Evolutionary conservation across 2,888 invertebrate species (phyloP), one percentile per base, ranked within the genome.

Genomic region (Orthosia gracilis): DNA sequence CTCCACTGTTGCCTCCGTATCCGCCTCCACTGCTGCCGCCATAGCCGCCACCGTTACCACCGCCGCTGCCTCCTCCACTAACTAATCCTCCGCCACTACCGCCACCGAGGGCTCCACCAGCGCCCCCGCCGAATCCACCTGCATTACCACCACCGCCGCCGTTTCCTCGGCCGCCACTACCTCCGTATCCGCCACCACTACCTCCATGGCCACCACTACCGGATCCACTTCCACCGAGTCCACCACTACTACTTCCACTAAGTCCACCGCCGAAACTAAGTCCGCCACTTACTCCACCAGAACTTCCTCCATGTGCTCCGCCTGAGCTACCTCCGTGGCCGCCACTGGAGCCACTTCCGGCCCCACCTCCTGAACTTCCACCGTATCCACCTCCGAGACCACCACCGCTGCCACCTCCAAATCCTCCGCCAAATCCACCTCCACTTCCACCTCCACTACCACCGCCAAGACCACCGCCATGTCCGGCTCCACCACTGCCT

Each of bases 191-290:
- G 11, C 64, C 40, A 23, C 74, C 40, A 23, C 59, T 17, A 4
- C 65, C 21, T 54, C 64, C 80, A 1, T 23, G 52, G 55, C 69
- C 40, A 57, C 18, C 74, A 17, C 65, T 68, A 23, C 82, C 80
- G 18, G 71, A 65, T 47, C 85, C 78, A 21, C 85, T 54, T 54
- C 69, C 70, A 55, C 15, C 47, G 45, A 52, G 77, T 40, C 85
- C 85, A 12, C 88, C 80, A 31, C 93, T 92, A 73, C 89, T 90
- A 71, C 92, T 84, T 45, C 78, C 80, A 15, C 80, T 84, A 54
- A 69, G 50, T n/a, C 82, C 78, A 23, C 58, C 75, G 17, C 45
- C 50, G 18, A 50, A 70, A 9, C 78, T 82, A 54, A 76, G 81
- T 54, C 66, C 73, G 65, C 67, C 52, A n/a, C 63, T 55, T 18